Evolutionary conservation across 2,113 vertebrate species (phyloP).

Genomic region (Columba janthina): DNA sequence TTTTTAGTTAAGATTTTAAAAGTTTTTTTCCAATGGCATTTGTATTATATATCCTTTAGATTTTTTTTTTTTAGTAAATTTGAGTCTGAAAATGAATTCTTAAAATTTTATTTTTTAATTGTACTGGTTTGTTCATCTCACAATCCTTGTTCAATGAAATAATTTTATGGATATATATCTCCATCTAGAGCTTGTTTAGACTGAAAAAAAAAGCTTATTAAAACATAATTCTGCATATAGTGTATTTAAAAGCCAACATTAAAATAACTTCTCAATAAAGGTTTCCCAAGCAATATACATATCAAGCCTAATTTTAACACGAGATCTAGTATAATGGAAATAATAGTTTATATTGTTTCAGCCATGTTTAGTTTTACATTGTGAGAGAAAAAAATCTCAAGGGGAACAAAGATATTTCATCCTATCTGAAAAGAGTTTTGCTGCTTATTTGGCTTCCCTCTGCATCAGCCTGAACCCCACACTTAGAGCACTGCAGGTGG

Average conservation of each 20-base stretch:
- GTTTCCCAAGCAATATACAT: neutral
- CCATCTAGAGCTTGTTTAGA: constrained; percentile 65
- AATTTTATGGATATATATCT: constrained; percentile 67
- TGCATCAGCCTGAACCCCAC: neutral
- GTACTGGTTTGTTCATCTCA: neutral
- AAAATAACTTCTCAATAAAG: neutral
- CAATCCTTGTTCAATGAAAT: neutral
- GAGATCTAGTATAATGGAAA: neutral
- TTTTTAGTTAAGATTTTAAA: constrained; percentile 18
- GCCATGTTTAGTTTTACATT: neutral
- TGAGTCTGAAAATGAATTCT: constrained; percentile 24
- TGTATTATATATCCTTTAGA: constrained; percentile 21
- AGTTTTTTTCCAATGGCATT: neutral
- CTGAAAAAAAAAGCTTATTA: neutral
- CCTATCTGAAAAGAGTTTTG: neutral
- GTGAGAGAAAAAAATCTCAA: neutral
- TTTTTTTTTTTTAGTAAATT: neutral
- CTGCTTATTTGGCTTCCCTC: neutral
- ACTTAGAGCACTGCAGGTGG: neutral
- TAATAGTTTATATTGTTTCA: neutral
- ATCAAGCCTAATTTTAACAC: neutral
- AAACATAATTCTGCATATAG: neutral
- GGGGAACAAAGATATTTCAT: neutral
- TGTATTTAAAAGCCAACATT: neutral
- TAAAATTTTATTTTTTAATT: neutral